A percentile compares a stretch with the other conserved stretches of the same genome.
phyloP scores from a whole-genome alignment of 2,888 invertebrate species.

The Clanis bilineata region DNA sequence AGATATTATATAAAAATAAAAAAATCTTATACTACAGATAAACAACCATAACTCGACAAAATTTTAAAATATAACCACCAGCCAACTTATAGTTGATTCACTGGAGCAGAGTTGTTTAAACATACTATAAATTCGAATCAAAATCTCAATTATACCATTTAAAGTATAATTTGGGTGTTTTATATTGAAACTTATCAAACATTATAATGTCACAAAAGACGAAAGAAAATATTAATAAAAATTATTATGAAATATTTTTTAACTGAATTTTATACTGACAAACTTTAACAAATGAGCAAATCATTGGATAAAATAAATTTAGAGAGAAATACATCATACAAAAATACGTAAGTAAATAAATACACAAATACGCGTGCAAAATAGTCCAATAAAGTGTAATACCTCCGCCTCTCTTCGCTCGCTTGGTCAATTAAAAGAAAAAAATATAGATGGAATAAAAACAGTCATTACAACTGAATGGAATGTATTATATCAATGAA shows the following conservation, averaged over 20 bases:
- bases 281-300: neutral
- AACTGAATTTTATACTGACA: neutral
- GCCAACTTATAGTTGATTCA: neutral
- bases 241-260: neutral
- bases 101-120: neutral
- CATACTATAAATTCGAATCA: neutral
- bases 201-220: neutral
- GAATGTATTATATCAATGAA: constrained; percentile 12
- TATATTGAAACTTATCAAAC: neutral
- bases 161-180: neutral
- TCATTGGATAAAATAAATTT: neutral
- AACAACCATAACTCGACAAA: neutral
- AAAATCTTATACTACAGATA: neutral
- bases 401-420: constrained; percentile 12
- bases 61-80: neutral
- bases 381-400: constrained; percentile 13
- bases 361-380: constrained; percentile 13
- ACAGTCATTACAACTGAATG: constrained; percentile 9
- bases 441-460: constrained; percentile 12
- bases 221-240: neutral
- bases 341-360: constrained; percentile 6
- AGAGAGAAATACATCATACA: neutral
- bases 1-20: too few species aligned
- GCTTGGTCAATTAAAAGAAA: constrained; percentile 14
- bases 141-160: neutral